These are phyloP conservation scores for Epinephelus fuscoguttatus DNA, from an alignment of 2,113 vertebrate genomes.

Conservation along the genomic window DNA sequence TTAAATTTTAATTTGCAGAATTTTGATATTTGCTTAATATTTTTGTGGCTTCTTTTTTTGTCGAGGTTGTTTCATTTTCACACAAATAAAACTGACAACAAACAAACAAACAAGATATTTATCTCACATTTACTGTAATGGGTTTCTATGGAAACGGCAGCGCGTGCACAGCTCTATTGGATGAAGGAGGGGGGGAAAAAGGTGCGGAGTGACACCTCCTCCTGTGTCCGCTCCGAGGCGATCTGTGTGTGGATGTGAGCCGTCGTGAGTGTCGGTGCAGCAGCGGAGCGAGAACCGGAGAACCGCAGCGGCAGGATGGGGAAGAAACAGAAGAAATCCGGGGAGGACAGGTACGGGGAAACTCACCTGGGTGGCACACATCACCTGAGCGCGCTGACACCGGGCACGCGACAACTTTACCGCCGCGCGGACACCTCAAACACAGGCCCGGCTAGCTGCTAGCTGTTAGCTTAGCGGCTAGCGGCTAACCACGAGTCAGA, in stretches of 20 bases:
- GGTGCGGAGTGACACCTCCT: background rate
- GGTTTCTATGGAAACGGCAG: too few species aligned
- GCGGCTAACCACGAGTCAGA: slow-evolving; percentile 77
- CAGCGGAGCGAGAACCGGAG: slow-evolving; percentile 49
- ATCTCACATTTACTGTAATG: too few species aligned
- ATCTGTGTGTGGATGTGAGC: slow-evolving; percentile 60
- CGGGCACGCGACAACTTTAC: accelerated
- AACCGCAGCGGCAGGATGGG: slow-evolving; percentile 75
- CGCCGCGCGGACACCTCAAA: background rate
- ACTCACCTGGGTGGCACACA: accelerated
- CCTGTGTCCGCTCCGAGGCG: accelerated
- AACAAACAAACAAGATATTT: too few species aligned
- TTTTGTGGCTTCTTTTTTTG: too few species aligned
- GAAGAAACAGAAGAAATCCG: slow-evolving; percentile 86
- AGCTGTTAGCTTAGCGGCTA: slow-evolving; percentile 39
- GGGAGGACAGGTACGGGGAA: slow-evolving; percentile 81
- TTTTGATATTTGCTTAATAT: too few species aligned
- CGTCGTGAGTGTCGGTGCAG: slow-evolving; percentile 41
- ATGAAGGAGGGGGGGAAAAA: background rate
- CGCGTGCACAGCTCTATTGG: too few species aligned
- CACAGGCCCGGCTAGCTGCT: slow-evolving; percentile 19
- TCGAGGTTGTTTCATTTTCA: too few species aligned
- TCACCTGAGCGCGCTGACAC: background rate
- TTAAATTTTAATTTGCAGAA: too few species aligned
- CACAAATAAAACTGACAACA: too few species aligned